Evolutionary conservation across 2,113 vertebrate genomes (phyloP), one percentile per base, ranked within the genome.

Genomic region (Chinchilla lanigera): DNA sequence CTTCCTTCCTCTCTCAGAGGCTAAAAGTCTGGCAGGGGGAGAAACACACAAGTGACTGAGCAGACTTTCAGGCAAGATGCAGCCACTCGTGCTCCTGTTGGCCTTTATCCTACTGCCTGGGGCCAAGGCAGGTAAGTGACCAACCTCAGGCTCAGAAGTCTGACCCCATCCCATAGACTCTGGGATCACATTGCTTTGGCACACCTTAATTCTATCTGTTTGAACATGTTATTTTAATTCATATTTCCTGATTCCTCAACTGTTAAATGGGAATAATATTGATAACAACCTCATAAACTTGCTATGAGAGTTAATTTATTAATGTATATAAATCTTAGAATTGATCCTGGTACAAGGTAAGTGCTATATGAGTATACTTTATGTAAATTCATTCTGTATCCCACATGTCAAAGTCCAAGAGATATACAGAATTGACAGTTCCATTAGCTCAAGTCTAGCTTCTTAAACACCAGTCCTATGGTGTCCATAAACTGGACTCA

Each of bases 101-200:
- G 73, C 38, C 47, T 83, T 96, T 54, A 69, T 97, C 41, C 89
- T 98, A 14, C 73, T 65, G 9, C 16, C 65, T 1, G 22, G 90
- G 38, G 44, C 84, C 75, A 22, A 16, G 19, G 91, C 98, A 95
- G 98, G 98, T 98, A 26, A 98, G 97, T 97, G 86, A 94, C 54
- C 1, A 0, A 11, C 28, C 28, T 69, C 41, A 24, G 20, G 4
- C 54, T 13, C 71, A 84, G 38, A 47, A 19, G 3, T 20, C 19
- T 0, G 1, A n/a, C 11, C 41, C 38, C 30, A 22, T 38, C n/a
- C 10, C 12, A 38, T 5, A 54, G 54, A 44, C 50, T 67, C 85
- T 90, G 26, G 56, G 61, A 30, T 13, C 85, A 84, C 3, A 52
- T 44, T 6, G 6, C 50, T 41, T 30, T 10, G 38, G n/a, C 11